Conservation (phyloP, 1,140 invertebrate species). For the Sinella curviseta region DNA sequence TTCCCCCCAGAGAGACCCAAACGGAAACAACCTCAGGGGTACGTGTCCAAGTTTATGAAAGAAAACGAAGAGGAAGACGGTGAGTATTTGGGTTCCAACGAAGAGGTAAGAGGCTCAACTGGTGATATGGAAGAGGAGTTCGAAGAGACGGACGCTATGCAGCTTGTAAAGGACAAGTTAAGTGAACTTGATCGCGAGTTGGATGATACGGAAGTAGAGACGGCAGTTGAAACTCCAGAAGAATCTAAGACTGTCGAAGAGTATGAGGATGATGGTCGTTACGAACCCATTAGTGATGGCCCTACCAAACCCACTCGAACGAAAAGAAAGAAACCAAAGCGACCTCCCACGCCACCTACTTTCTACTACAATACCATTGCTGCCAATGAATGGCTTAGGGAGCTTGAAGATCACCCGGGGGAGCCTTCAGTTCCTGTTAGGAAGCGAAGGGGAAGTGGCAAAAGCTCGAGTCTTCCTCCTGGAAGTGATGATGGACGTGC, state of each 20-base stretch:
- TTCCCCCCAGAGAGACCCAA: constrained; percentile 55
- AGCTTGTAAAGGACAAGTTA: constrained; percentile 49
- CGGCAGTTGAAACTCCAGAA: constrained; percentile 55
- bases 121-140: constrained; percentile 48
- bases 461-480: constrained; percentile 29
- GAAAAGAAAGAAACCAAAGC: constrained; percentile 29
- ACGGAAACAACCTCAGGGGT: constrained; percentile 49
- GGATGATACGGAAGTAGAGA: constrained; percentile 53
- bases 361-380: constrained; percentile 50
- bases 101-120: constrained; percentile 25
- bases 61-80: constrained; percentile 48
- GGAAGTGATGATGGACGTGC: constrained; percentile 35
- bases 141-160: constrained; percentile 45
- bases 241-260: constrained; percentile 52
- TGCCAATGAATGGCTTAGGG: constrained; percentile 52
- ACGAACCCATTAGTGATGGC: constrained; percentile 49
- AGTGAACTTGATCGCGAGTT: constrained; percentile 50
- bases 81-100: constrained; percentile 16
- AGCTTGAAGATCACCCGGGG: constrained; percentile 31
- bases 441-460: constrained; percentile 34
- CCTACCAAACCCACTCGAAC: constrained; percentile 46
- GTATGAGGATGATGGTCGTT: constrained; percentile 48
- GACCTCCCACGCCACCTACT: neutral
- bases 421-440: neutral
- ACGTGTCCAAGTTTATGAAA: constrained; percentile 41